Evolutionary conservation across 2,797 vertebrate genomes (phyloP).

Genomic region (Lacerta bilineata): DNA sequence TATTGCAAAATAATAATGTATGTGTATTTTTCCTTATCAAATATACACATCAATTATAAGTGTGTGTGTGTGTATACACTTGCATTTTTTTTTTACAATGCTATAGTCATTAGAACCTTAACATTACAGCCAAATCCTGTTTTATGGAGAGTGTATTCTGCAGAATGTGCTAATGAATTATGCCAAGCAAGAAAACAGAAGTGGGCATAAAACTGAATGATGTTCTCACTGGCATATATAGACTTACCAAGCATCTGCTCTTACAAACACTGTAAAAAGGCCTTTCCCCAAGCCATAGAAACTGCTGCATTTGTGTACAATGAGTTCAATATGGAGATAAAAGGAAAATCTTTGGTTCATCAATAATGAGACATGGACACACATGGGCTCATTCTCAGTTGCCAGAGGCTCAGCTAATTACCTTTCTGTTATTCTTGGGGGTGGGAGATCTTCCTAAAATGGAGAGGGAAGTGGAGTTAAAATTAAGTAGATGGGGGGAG

Average conservation of each 20-base stretch:
- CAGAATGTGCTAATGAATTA: constrained; percentile 83
- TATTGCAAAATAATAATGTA: constrained; percentile 12
- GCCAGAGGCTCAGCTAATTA: constrained; percentile 3
- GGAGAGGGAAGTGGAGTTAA: background rate
- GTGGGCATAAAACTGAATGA: constrained; percentile 84
- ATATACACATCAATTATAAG: constrained; percentile 38
- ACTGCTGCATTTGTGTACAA: constrained; percentile 37
- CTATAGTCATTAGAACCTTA: constrained; percentile 71
- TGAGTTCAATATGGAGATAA: constrained; percentile 43
- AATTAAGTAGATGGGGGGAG: background rate
- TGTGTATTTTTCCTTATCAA: constrained; percentile 28
- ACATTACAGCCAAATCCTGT: constrained; percentile 77
- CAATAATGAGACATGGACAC: constrained; percentile 17
- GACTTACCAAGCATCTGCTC: constrained; percentile 79
- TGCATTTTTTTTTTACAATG: constrained; percentile 49
- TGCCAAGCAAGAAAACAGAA: constrained; percentile 79
- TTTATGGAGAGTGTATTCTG: constrained; percentile 80
- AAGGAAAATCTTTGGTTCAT: constrained; percentile 21
- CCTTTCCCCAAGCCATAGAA: constrained; percentile 55
- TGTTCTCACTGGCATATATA: constrained; percentile 82
- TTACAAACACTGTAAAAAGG: constrained; percentile 57
- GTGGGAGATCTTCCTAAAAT: background rate
- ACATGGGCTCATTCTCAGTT: background rate
- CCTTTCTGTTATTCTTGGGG: background rate
- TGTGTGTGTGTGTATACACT: background rate